Evolutionary conservation across 35 echinoderm and acorn worm species (phyloP), one percentile per base, ranked within the genome.

Genomic region (Diadema setosum): DNA sequence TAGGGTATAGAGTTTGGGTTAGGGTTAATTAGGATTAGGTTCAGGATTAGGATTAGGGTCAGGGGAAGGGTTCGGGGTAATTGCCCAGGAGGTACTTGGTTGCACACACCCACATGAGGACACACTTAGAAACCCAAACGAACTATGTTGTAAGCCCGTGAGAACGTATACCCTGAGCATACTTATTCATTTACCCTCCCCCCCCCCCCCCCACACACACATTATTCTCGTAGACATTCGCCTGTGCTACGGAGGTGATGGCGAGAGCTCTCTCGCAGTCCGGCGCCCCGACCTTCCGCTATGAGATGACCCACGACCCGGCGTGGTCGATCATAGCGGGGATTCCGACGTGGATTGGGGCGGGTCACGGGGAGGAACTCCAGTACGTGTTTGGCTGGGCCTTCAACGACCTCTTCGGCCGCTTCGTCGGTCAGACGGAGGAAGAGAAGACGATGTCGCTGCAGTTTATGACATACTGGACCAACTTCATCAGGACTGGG

Each of bases 391-490:
- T 98, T 73, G 95, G 91, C 29, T 83, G 33, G 73, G 73, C 21
- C 12, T 27, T 67, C 63, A 82, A 67, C 63, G 5, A 25, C 37
- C 73, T 78, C 9, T 41, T 36, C 9, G 21, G 17, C 25, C 39
- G 24, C 29, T 21, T 78, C 7, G 37, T 4, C 5, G 58, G 27
- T 23, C 89, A 50, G 64, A 67, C 31, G 30, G 33, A 86, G 25
- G 84, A 87, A 5, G 96, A 98, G 76, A 80, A 81, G 14, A 20
- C 85, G 61, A 76, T 98, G 58, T 60, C 92, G 5, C 46, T 89
- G 3, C 39, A 89, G 36, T 88, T 98, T 8, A 98, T 98, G 89
- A 83, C 57, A 69, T 93, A 91, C 41, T 98, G 87, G 81, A 86
- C 92, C 16, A 94, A 98, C 74, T 98, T 98, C 73, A 43, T 85